Evolutionary conservation across 2,113 vertebrate genomes (phyloP).

Genomic region (Paradisaea rubra): DNA sequence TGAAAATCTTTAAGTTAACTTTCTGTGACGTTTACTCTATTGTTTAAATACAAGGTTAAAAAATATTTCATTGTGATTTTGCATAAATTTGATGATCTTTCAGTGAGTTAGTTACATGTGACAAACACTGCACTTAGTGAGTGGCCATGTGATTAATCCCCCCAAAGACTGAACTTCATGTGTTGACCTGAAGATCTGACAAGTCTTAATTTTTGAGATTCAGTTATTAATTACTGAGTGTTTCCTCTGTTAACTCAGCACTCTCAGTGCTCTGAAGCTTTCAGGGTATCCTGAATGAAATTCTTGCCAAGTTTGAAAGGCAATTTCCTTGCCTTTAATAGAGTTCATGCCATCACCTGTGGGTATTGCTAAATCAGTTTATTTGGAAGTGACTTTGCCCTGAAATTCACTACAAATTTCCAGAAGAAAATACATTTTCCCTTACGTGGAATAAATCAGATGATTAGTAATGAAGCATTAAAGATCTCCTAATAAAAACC

Average conservation of each 20-base stretch:
- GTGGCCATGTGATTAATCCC: not conserved
- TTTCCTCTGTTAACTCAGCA: not conserved
- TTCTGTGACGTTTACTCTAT: not conserved
- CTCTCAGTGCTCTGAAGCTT: not conserved
- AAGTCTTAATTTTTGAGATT: not conserved
- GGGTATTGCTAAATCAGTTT: conserved; percentile 13
- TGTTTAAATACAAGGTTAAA: not conserved
- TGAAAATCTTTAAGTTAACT: not conserved
- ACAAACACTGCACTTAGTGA: not conserved
- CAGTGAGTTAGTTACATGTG: not conserved
- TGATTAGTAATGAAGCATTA: not conserved
- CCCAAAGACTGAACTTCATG: not conserved
- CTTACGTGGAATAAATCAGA: not conserved
- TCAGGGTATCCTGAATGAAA: not conserved
- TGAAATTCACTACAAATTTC: not conserved
- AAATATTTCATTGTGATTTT: not conserved
- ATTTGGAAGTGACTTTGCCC: not conserved
- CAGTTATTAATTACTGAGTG: not conserved
- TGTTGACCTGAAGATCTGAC: not conserved
- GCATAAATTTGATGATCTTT: not conserved
- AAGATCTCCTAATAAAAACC: not conserved
- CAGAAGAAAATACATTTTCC: not conserved
- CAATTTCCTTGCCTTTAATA: not conserved
- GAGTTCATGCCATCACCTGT: conserved; percentile 19
- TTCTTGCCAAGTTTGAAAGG: not conserved